phyloP scores from a whole-genome alignment of 2,888 invertebrate species.

The Maniola hyperantus region DNA sequence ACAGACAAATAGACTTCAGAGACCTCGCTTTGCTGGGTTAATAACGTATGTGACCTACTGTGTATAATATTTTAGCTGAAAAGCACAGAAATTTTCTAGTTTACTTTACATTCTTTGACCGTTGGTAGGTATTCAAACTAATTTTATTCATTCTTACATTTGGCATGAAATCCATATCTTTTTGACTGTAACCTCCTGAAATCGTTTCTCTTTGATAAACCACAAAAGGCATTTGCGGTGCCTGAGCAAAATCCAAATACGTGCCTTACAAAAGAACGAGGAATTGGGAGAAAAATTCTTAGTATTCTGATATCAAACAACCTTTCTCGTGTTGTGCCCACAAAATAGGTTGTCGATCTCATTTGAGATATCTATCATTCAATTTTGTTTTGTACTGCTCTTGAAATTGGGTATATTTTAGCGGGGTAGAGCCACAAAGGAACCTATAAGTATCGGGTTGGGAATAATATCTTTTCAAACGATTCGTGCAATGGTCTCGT shows the following conservation, averaged over 20 bases:
- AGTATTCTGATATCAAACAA: slow-evolving; percentile 15
- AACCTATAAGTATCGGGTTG: slow-evolving; percentile 4
- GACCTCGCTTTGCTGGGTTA: too few species aligned
- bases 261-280: slow-evolving; percentile 5
- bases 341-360: slow-evolving; percentile 14
- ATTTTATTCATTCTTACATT: neutral
- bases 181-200: neutral
- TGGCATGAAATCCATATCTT: neutral
- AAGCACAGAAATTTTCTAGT: too few species aligned
- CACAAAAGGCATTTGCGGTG: slow-evolving; percentile 12
- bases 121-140: neutral
- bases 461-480: slow-evolving; percentile 17
- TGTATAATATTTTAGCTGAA: too few species aligned
- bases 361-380: slow-evolving; percentile 1
- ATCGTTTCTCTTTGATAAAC: slow-evolving; percentile 2
- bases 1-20: too few species aligned
- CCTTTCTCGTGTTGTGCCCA: slow-evolving; percentile 8
- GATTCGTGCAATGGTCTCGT: slow-evolving; percentile 13
- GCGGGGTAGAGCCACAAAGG: neutral
- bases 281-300: slow-evolving; percentile 17
- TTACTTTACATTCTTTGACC: neutral
- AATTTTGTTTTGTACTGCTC: slow-evolving; percentile 6
- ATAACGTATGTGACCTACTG: too few species aligned
- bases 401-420: slow-evolving; percentile 1
- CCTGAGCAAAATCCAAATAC: slow-evolving; percentile 9